Evolutionary conservation across 2,113 vertebrate species (phyloP).

Genomic region (Anarrhichthys ocellatus): DNA sequence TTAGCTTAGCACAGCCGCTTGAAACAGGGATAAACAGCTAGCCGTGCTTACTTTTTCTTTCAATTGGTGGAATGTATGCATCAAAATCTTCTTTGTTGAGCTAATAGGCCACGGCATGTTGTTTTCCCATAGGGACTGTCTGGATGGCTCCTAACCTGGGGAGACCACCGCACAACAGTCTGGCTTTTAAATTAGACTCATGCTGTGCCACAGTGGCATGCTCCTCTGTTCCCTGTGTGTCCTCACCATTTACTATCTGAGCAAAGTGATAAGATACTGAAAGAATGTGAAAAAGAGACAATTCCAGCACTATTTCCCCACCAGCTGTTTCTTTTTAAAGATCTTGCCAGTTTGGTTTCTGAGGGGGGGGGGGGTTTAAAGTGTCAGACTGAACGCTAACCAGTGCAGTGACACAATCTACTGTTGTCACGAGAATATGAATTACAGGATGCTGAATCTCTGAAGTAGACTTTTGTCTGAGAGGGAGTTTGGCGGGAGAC

Average conservation of each 20-base stretch:
- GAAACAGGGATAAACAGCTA: neutral
- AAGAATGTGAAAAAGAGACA: slow-evolving; percentile 62
- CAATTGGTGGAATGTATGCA: neutral
- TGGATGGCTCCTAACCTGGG: neutral
- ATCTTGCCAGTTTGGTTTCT: slow-evolving; percentile 35
- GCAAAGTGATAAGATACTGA: slow-evolving; percentile 63
- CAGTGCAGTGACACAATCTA: slow-evolving; percentile 59
- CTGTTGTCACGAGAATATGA: slow-evolving; percentile 68
- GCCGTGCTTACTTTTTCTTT: neutral
- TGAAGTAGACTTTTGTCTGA: slow-evolving; percentile 75
- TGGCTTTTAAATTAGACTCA: slow-evolving; percentile 13
- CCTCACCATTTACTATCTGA: slow-evolving; percentile 36
- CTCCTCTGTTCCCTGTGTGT: slow-evolving; percentile 18
- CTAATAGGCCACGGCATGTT: neutral
- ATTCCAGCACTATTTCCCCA: slow-evolving; percentile 25
- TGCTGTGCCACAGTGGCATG: slow-evolving; percentile 13
- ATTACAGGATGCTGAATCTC: slow-evolving; percentile 43
- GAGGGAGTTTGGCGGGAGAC: slow-evolving; percentile 48
- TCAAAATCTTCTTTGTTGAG: neutral
- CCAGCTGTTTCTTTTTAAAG: slow-evolving; percentile 69
- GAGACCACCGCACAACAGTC: neutral
- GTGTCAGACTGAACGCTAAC: slow-evolving; percentile 41
- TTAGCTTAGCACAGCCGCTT: neutral
- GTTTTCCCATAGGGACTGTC: neutral
- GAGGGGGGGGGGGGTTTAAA: slow-evolving; percentile 49